A percentile compares a stretch with the other conserved stretches of the same genome.
These are phyloP conservation scores for Caenorhabditis plicata DNA, from an alignment of 2,888 invertebrate species.

Conservation along the genomic window DNA sequence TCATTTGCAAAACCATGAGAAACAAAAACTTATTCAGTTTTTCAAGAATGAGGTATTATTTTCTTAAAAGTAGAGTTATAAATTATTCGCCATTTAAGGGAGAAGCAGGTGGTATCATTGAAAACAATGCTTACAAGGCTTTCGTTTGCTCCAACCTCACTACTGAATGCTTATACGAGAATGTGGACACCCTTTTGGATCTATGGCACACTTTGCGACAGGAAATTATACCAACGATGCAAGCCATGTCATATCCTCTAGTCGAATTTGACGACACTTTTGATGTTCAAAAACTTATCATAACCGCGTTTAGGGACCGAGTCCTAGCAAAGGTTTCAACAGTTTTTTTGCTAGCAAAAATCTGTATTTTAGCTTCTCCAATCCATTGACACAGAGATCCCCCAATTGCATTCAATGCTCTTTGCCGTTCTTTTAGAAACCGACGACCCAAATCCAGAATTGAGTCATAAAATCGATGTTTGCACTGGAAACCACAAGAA, in stretches of 20 bases:
- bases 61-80: no score
- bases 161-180: conserved; percentile 12
- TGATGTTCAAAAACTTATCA: conserved; percentile 33
- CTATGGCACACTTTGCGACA: conserved; percentile 30
- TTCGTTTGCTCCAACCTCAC: conserved; percentile 29
- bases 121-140: conserved; percentile 40
- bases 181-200: conserved; percentile 9
- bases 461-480: conserved; percentile 19
- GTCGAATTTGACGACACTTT: conserved; percentile 25
- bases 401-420: conserved; percentile 34
- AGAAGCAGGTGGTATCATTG: conserved; percentile 29
- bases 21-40: conserved; percentile 14
- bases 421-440: conserved; percentile 34
- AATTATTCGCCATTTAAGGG: no score
- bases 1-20: conserved; percentile 6
- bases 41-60: conserved; percentile 28
- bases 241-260: conserved; percentile 35
- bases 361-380: conserved; percentile 26
- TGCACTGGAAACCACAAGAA: conserved; percentile 10
- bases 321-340: conserved; percentile 31
- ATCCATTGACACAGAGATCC: conserved; percentile 15
- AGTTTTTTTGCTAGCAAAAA: not conserved
- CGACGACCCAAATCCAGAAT: conserved; percentile 8
- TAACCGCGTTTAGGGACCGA: conserved; percentile 40
- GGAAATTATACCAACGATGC: conserved; percentile 29